These are phyloP conservation scores for Lasioglossum figueresi DNA, from an alignment of 2,888 invertebrate species.

Conservation along the genomic window DNA sequence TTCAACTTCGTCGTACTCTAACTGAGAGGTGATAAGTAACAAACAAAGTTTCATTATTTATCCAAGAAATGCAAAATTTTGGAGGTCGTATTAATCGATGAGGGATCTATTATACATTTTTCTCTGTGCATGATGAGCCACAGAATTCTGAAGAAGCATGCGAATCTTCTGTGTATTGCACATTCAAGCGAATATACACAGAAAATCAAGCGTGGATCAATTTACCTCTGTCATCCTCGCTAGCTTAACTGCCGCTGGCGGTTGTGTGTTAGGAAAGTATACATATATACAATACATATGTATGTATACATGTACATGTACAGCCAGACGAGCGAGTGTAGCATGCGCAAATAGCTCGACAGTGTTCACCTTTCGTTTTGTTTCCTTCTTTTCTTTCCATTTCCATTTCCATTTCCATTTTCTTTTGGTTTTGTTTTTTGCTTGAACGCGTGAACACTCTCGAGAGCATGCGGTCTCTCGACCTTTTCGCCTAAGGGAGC, in stretches of 20 bases:
- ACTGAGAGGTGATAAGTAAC: neutral
- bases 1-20: neutral
- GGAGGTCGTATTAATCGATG: neutral
- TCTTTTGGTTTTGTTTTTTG: neutral
- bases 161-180: constrained; percentile 45
- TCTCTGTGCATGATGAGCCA: constrained; percentile 18
- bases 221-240: constrained; percentile 8
- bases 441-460: constrained; percentile 49
- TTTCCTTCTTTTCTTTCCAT: neutral
- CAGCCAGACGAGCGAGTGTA: constrained; percentile 47
- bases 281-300: neutral
- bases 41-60: neutral
- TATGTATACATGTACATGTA: neutral
- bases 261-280: constrained; percentile 40
- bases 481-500: neutral
- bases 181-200: constrained; percentile 31
- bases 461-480: constrained; percentile 58
- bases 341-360: constrained; percentile 44
- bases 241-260: constrained; percentile 9
- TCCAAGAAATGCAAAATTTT: neutral
- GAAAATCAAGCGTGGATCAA: constrained; percentile 41
- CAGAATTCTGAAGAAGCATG: constrained; percentile 44
- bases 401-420: neutral
- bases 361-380: constrained; percentile 13
- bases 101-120: constrained; percentile 25